Percentiles rank a stretch among this genome's conserved stretches.
These are phyloP conservation scores for Rhopilema esculentum DNA, from an alignment of 30 jellyfish, hydroid and myxozoan species.

Conservation along the genomic window DNA sequence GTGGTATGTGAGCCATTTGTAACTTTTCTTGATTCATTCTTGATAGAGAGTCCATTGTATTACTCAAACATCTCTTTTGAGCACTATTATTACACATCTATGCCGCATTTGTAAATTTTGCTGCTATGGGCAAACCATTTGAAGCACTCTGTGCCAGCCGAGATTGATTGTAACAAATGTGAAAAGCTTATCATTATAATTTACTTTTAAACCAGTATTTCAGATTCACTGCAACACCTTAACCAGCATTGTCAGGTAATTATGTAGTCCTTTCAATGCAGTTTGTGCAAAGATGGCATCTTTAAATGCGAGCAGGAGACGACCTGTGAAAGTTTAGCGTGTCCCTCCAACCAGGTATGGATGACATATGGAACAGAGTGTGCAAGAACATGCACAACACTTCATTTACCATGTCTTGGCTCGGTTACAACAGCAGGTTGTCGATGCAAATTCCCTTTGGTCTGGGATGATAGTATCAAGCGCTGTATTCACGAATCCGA, in stretches of 20 bases:
- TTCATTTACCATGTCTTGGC: slow-evolving; percentile 81
- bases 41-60: no score
- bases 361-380: slow-evolving; percentile 51
- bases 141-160: no score
- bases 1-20: slow-evolving; percentile 52
- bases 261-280: neutral
- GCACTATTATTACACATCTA: no score
- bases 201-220: no score
- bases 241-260: neutral
- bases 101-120: no score
- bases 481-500: slow-evolving; percentile 44
- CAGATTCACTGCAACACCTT: no score
- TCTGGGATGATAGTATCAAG: slow-evolving; percentile 69
- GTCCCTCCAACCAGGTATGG: slow-evolving; percentile 81
- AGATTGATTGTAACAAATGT: no score
- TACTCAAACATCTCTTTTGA: no score
- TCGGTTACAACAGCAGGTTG: slow-evolving; percentile 62
- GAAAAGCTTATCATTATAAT: no score
- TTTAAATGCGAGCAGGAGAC: slow-evolving; percentile 55
- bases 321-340: slow-evolving; percentile 30
- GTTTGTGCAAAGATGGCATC: slow-evolving; percentile 67
- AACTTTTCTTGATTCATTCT: no score
- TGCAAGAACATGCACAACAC: slow-evolving; percentile 72
- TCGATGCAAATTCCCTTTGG: slow-evolving; percentile 58
- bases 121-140: no score